Evolutionary conservation across 2,888 invertebrate genomes (phyloP).

Genomic region (Apeira syringaria): DNA sequence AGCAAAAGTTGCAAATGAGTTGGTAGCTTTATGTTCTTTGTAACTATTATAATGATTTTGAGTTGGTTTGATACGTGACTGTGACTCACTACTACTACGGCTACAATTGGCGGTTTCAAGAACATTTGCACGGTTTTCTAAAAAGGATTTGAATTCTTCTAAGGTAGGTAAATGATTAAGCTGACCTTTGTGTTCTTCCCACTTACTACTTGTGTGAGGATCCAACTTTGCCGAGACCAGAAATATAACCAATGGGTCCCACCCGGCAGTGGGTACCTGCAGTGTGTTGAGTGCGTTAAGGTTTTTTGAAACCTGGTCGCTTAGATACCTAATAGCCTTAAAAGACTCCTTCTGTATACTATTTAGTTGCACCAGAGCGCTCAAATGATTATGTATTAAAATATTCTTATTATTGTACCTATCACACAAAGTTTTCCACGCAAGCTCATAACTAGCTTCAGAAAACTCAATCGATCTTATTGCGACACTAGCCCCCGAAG

Average conservation of each 20-base stretch:
- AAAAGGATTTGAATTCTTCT: too few relatives aligned
- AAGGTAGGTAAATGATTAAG: background rate
- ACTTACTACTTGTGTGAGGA: slow-evolving; percentile 5
- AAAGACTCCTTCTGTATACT: slow-evolving; percentile 9
- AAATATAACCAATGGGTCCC: slow-evolving; percentile 5
- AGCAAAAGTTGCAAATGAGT: background rate
- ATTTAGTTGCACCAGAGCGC: slow-evolving; percentile 9
- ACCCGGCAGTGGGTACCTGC: background rate
- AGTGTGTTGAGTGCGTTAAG: background rate
- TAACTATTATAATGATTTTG: background rate
- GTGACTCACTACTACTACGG: too few relatives aligned
- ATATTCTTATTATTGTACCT: slow-evolving; percentile 12
- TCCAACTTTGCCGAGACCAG: slow-evolving; percentile 7
- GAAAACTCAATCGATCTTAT: background rate
- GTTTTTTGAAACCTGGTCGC: slow-evolving; percentile 5
- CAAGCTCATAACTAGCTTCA: background rate
- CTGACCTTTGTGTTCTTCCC: too few relatives aligned
- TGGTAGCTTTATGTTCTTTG: background rate
- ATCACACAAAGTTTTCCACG: slow-evolving; percentile 3
- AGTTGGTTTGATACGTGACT: too few relatives aligned
- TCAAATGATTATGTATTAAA: slow-evolving; percentile 18
- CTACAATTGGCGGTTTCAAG: too few relatives aligned
- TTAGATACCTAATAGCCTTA: slow-evolving; percentile 8
- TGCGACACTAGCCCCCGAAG: background rate
- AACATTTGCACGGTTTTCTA: too few relatives aligned